Percentiles rank a stretch among this genome's conserved stretches.
These are phyloP conservation scores for Leptoclinus maculatus DNA, from an alignment of 2,797 vertebrate species.

Conservation along the genomic window DNA sequence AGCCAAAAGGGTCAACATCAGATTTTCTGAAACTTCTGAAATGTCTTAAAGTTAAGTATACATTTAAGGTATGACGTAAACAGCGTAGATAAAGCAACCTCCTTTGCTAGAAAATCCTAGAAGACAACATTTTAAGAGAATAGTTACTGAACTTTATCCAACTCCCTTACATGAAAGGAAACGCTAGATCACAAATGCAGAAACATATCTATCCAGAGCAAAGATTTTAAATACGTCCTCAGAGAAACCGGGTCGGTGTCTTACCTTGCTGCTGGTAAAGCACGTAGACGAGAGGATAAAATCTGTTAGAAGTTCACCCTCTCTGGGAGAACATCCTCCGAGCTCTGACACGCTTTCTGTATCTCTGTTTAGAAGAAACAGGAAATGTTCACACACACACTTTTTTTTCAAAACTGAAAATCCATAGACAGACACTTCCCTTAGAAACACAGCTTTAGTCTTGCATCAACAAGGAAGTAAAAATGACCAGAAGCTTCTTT, in stretches of 20 bases:
- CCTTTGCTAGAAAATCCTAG: neutral
- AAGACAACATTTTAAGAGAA: neutral
- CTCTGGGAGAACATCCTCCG: conserved; percentile 7
- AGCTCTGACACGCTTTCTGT: conserved; percentile 14
- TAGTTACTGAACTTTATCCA: neutral
- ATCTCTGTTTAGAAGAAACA: conserved; percentile 51
- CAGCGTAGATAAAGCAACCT: neutral
- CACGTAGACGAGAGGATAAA: neutral
- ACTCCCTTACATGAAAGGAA: neutral
- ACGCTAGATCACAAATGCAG: neutral
- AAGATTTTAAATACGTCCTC: neutral
- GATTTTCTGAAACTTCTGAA: neutral
- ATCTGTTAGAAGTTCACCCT: conserved; percentile 24
- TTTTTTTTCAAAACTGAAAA: neutral
- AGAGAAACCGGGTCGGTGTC: neutral
- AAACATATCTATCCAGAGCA: neutral
- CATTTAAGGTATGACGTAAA: neutral
- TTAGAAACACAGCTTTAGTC: neutral
- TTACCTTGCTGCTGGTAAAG: conserved; percentile 58
- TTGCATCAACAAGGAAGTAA: conserved; percentile 15
- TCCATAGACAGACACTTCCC: conserved; percentile 34
- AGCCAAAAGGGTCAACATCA: neutral
- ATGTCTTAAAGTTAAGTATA: neutral
- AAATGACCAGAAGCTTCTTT: neutral
- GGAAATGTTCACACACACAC: conserved; percentile 62